Evolutionary conservation across 2,797 vertebrate species (phyloP).

Genomic region (Neosilurus hyrtlii): DNA sequence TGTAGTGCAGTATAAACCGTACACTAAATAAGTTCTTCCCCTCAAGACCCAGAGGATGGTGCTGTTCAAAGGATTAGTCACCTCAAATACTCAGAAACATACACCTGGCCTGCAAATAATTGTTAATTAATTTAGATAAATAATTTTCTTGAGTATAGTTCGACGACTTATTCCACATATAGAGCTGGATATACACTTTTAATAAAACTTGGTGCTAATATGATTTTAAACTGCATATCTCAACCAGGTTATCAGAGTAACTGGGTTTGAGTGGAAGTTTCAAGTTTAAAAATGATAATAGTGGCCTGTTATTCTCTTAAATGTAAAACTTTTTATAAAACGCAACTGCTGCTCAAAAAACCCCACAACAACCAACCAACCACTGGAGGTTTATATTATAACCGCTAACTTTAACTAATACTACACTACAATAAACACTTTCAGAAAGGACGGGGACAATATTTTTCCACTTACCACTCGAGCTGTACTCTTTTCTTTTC

Average conservation of each 20-base stretch:
- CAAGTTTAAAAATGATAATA: background rate
- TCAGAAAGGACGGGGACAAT: background rate
- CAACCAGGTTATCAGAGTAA: too few relatives aligned
- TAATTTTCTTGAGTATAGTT: too few relatives aligned
- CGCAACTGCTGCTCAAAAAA: background rate
- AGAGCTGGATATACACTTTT: background rate
- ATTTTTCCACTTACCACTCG: slow-evolving; percentile 12
- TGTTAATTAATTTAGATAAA: too few relatives aligned
- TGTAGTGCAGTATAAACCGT: too few relatives aligned
- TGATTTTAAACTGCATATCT: too few relatives aligned
- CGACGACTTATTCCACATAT: background rate
- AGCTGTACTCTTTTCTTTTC: background rate
- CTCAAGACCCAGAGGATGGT: too few relatives aligned
- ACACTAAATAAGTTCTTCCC: too few relatives aligned
- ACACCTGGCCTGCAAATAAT: too few relatives aligned
- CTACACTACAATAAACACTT: background rate
- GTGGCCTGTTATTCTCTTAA: background rate
- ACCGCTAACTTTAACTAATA: slow-evolving; percentile 8
- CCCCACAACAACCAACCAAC: background rate
- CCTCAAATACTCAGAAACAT: too few relatives aligned
- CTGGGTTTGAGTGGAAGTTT: background rate
- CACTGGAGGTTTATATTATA: background rate
- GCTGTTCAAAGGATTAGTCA: too few relatives aligned
- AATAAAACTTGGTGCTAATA: background rate
- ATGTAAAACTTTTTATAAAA: background rate